Evolutionary conservation across 2,888 invertebrate species (phyloP).

Genomic region (Taenaris catops): DNA sequence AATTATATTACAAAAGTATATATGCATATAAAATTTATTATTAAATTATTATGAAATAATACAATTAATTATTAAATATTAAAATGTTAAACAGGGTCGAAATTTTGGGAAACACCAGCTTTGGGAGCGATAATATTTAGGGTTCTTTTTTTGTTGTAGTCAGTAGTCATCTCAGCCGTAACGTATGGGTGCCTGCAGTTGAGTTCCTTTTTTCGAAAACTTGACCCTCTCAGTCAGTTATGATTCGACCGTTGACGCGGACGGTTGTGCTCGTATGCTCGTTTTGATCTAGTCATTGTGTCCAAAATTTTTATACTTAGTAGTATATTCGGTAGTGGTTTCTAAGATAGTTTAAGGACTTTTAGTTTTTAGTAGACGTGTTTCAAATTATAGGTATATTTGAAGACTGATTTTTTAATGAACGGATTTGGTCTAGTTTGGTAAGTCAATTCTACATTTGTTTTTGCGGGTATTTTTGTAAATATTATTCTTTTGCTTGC

Average conservation of each 20-base stretch:
- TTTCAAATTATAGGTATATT: slow-evolving; percentile 26
- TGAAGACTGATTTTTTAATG: slow-evolving; percentile 58
- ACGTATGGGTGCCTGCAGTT: slow-evolving; percentile 70
- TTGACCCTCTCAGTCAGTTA: slow-evolving; percentile 71
- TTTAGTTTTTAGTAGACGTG: slow-evolving; percentile 42
- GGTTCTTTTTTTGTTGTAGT: slow-evolving; percentile 75
- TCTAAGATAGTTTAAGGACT: slow-evolving; percentile 31
- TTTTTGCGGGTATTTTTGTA: slow-evolving; percentile 7
- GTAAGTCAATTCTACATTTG: slow-evolving; percentile 44
- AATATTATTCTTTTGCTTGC: slow-evolving; percentile 8
- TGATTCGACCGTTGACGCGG: slow-evolving; percentile 66
- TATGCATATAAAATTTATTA: no score
- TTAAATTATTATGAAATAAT: no score
- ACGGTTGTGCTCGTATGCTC: slow-evolving; percentile 60
- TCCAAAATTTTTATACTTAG: slow-evolving; percentile 56
- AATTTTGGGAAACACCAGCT: slow-evolving; percentile 56
- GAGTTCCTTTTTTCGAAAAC: slow-evolving; percentile 65
- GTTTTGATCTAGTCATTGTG: slow-evolving; percentile 71
- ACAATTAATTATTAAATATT: no score
- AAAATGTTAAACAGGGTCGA: slow-evolving; percentile 11
- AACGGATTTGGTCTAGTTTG: slow-evolving; percentile 75
- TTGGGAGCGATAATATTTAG: slow-evolving; percentile 63
- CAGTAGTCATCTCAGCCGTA: slow-evolving; percentile 73
- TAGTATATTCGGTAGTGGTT: slow-evolving; percentile 20
- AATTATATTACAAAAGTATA: no score